A percentile compares a stretch with the other conserved stretches of the same genome.
These are phyloP conservation scores for Strigamia crassipes DNA, from an alignment of 2,888 invertebrate species.

Conservation along the genomic window DNA sequence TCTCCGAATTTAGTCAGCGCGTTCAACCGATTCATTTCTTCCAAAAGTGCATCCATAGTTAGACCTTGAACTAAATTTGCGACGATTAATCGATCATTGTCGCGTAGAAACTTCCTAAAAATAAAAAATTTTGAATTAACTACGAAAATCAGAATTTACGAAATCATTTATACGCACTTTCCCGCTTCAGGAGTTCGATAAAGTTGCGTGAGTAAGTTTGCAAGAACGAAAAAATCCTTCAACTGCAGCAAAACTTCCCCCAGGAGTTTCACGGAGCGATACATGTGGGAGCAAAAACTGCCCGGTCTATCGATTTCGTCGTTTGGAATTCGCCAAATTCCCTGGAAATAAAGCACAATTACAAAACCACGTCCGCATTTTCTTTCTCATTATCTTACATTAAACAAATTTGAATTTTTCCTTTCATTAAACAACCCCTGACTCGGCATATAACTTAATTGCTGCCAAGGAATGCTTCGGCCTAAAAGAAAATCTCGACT, in stretches of 20 bases:
- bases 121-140: neutral
- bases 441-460: slow-evolving; percentile 64
- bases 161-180: slow-evolving; percentile 47
- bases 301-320: slow-evolving; percentile 90
- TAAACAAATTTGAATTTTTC: slow-evolving; percentile 84
- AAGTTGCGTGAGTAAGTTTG: slow-evolving; percentile 78
- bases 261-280: slow-evolving; percentile 77
- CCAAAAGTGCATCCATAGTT: slow-evolving; percentile 29
- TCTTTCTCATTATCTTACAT: slow-evolving; percentile 63
- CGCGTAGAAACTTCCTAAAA: slow-evolving; percentile 49
- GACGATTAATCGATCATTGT: slow-evolving; percentile 48
- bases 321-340: slow-evolving; percentile 89
- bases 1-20: slow-evolving; percentile 10
- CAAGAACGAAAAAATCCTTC: slow-evolving; percentile 77
- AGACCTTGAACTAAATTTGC: slow-evolving; percentile 43
- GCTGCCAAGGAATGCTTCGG: slow-evolving; percentile 52
- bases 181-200: slow-evolving; percentile 78
- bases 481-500: slow-evolving; percentile 59
- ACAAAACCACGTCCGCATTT: neutral
- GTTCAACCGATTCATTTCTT: slow-evolving; percentile 48
- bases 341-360: slow-evolving; percentile 61
- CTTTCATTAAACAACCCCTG: slow-evolving; percentile 84
- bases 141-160: neutral
- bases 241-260: slow-evolving; percentile 79
- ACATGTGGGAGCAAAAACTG: slow-evolving; percentile 89